phyloP scores from a whole-genome alignment of 1,140 invertebrate genomes.

The Drosophila ananassae region DNA sequence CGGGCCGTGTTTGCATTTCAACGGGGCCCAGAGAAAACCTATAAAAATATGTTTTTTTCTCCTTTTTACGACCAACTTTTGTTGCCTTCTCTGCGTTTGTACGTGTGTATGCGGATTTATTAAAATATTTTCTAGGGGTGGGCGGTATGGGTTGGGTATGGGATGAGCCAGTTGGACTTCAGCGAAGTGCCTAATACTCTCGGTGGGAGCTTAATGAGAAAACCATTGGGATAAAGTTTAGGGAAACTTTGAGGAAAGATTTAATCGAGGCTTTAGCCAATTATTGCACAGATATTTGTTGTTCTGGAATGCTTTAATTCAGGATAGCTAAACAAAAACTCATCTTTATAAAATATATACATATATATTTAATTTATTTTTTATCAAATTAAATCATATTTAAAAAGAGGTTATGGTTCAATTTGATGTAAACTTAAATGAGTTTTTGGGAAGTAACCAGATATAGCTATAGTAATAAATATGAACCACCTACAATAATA shows the following conservation, averaged over 20 bases:
- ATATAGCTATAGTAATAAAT: too few relatives aligned
- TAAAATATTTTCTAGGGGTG: slow-evolving; percentile 53
- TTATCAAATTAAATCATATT: neutral
- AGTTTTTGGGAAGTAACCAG: too few relatives aligned
- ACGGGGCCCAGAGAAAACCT: slow-evolving; percentile 14
- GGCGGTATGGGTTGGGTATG: slow-evolving; percentile 1
- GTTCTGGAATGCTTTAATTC: neutral
- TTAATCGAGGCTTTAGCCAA: slow-evolving; percentile 1
- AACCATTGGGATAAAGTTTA: slow-evolving; percentile 2
- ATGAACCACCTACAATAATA: neutral
- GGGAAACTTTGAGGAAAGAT: neutral
- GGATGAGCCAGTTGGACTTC: slow-evolving; percentile 14
- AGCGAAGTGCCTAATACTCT: slow-evolving; percentile 41
- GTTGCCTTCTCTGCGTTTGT: slow-evolving; percentile 14
- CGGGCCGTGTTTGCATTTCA: slow-evolving; percentile 25
- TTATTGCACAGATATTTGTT: neutral
- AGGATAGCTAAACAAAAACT: neutral
- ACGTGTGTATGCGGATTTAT: slow-evolving; percentile 51
- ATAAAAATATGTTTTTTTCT: slow-evolving; percentile 62
- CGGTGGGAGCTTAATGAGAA: neutral
- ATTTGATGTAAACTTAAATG: too few relatives aligned
- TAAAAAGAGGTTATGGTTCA: neutral
- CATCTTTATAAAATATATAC: neutral
- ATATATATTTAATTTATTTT: neutral
- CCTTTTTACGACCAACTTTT: slow-evolving; percentile 47